These are phyloP conservation scores for Berghia stephanieae DNA, from an alignment of 1,140 invertebrate species.

Conservation along the genomic window DNA sequence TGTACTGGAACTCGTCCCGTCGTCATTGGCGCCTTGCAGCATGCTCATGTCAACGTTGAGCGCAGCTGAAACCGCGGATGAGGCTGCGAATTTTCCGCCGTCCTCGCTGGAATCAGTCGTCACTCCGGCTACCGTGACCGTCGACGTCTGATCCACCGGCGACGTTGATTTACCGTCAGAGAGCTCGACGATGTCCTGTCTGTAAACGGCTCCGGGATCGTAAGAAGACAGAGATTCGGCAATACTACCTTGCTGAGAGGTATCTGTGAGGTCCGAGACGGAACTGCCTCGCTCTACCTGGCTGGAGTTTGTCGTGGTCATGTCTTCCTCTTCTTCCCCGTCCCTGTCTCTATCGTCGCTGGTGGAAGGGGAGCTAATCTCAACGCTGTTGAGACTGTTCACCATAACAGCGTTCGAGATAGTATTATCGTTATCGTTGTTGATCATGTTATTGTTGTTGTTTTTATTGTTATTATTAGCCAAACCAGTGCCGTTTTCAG, in stretches of 20 bases:
- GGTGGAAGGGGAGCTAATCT: conserved; percentile 12
- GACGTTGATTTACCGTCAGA: neutral
- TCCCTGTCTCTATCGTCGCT: neutral
- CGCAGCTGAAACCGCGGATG: no score
- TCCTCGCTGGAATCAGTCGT: no score
- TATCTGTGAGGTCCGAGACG: conserved; percentile 10
- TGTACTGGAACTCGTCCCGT: no score
- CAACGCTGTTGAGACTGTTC: no score
- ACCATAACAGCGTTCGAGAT: no score
- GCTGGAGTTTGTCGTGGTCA: conserved; percentile 18
- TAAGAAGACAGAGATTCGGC: conserved; percentile 26
- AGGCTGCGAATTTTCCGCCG: no score
- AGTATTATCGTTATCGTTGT: no score
- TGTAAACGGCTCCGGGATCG: conserved; percentile 17
- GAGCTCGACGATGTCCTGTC: conserved; percentile 17
- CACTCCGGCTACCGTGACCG: no score
- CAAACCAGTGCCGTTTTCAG: conserved; percentile 32
- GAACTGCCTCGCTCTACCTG: conserved; percentile 20
- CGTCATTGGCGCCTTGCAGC: no score
- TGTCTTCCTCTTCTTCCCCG: neutral
- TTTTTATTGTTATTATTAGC: neutral
- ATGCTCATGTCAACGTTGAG: no score
- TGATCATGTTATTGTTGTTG: neutral
- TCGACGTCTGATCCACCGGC: neutral
- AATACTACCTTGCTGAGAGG: conserved; percentile 16